A percentile compares a stretch with the other conserved stretches of the same genome.
Conservation (phyloP, 2,113 vertebrate species). For the Pollimyrus isidori region DNA sequence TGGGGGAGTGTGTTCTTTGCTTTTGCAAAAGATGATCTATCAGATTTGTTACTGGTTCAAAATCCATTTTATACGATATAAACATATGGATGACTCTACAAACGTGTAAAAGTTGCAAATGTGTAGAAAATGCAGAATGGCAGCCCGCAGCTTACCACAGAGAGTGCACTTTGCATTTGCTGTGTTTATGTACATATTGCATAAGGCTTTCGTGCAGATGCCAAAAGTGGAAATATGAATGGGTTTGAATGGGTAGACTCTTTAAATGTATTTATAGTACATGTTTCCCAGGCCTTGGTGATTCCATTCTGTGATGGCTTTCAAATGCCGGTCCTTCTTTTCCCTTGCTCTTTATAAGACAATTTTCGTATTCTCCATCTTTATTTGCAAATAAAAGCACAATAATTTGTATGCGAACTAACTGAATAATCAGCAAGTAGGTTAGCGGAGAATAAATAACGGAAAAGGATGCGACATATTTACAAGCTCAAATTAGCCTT, state of each 20-base stretch:
- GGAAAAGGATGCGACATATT: background rate
- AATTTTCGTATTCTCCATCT: background rate
- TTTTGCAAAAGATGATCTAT: background rate
- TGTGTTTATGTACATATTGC: background rate
- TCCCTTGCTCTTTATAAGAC: background rate
- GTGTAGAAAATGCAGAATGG: background rate
- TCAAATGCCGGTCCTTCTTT: background rate
- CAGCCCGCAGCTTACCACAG: background rate
- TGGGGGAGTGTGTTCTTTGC: background rate
- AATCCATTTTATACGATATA: background rate
- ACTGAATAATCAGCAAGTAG: constrained; percentile 15
- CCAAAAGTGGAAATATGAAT: constrained; percentile 7
- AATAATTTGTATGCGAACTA: constrained; percentile 9
- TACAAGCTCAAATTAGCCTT: constrained; percentile 9
- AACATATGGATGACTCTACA: background rate
- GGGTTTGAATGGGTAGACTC: background rate
- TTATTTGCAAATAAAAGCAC: constrained; percentile 19
- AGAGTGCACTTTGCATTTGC: background rate
- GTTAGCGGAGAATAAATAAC: constrained; percentile 5
- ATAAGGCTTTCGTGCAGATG: background rate
- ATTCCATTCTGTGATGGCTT: background rate
- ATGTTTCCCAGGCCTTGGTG: background rate
- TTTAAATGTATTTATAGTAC: background rate
- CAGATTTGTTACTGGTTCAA: background rate
- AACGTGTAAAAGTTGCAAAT: background rate